A percentile compares a stretch with the other conserved stretches of the same genome.
These are phyloP conservation scores for Silurus lanzhouensis DNA, from an alignment of 2,797 vertebrate species.

Conservation along the genomic window DNA sequence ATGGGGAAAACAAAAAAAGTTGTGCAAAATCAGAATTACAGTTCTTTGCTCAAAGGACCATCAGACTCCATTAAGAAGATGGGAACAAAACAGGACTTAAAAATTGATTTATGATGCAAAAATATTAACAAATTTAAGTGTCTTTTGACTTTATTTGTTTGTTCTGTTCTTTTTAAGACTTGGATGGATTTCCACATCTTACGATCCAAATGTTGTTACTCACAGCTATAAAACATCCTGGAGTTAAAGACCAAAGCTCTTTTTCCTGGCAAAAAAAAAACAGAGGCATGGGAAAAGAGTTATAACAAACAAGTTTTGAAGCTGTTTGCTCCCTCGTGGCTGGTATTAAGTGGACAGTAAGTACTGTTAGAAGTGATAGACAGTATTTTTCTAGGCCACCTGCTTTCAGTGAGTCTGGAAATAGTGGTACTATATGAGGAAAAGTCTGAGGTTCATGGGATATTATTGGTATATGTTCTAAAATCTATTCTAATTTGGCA, in stretches of 20 bases:
- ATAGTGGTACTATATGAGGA: constrained; percentile 34
- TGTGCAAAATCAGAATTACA: constrained; percentile 15
- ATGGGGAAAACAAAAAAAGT: not conserved
- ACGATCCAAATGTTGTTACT: constrained; percentile 26
- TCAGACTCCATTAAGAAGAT: constrained; percentile 22
- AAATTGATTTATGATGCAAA: not conserved
- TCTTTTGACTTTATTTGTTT: constrained; percentile 23
- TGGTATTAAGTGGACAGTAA: constrained; percentile 38
- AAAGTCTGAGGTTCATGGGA: constrained; percentile 29
- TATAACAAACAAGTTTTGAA: constrained; percentile 17
- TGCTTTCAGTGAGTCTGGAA: constrained; percentile 42
- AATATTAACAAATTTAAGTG: not conserved
- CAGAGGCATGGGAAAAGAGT: constrained; percentile 23
- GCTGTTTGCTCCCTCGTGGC: constrained; percentile 28
- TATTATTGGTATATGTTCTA: constrained; percentile 15
- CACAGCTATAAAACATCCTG: constrained; percentile 42
- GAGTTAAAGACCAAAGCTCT: constrained; percentile 11
- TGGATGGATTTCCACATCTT: constrained; percentile 33
- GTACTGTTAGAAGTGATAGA: constrained; percentile 36
- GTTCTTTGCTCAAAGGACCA: constrained; percentile 28
- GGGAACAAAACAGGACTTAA: constrained; percentile 31
- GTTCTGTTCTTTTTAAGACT: constrained; percentile 20
- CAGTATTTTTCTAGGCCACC: constrained; percentile 55
- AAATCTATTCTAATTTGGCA: constrained; percentile 27
- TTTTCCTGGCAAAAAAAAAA: constrained; percentile 35